Evolutionary conservation across 2,113 vertebrate genomes (phyloP), one percentile per base, ranked within the genome.

Genomic region (Coreoperca whiteheadi): DNA sequence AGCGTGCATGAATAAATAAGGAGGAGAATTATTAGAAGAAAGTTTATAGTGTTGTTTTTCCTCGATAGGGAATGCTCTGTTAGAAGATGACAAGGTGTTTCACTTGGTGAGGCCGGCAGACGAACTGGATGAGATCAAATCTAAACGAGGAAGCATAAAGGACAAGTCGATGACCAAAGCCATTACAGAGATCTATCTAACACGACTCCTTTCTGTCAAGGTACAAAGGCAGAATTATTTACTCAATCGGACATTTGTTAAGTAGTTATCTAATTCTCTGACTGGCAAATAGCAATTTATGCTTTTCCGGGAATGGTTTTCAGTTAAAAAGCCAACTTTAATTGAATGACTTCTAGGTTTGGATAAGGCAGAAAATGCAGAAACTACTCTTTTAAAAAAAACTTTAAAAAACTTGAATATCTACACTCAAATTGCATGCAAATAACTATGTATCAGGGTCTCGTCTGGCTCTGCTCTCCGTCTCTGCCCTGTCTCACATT

Each of bases 181-280:
- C 91, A 99, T 99, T 92, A 99, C 98, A 0, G 98, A 99, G 95
- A 98, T 99, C 94, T 99, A 99, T 95, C 95, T 99, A 90, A 99
- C 98, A 1, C 96, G 98, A 86, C 97, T 99, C 82, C 97, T 99
- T 6, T 99, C 98, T 0, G 98, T 99, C 91, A 99, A 99, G 98
- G 98, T 99, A 94, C 53, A 65, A 56, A 54, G 20, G 86, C 3
- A 23, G 69, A 74, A 74, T 53, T 15, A 67, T 54, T 54, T n/a
- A 46, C 65, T 51, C 46, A 70, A 11, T 79, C 63, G 30, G 46
- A 74, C 46, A 56, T 83, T 87, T 79, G 20, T 77, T 60, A 53
- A 56, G n/a, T 41, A 70, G 20, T 73, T 72, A 8, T 50, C 34
- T 56, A 23, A 50, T 74, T 51, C 11, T 48, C 15, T 65, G 23